Evolutionary conservation across 2,888 invertebrate genomes (phyloP).

Genomic region (Caenorhabditis auriculariae): DNA sequence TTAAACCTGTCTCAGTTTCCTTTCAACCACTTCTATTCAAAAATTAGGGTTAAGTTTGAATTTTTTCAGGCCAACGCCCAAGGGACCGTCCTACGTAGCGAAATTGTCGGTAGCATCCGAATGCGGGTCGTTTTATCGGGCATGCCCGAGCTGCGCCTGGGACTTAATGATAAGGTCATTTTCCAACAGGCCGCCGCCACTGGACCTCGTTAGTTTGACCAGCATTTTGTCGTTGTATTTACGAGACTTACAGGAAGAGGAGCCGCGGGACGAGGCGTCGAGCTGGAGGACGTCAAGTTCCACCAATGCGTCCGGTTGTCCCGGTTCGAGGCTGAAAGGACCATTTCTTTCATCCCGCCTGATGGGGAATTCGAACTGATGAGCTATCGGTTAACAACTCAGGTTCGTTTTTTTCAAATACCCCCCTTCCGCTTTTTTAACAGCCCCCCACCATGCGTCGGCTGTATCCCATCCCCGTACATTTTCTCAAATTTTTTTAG

Average conservation of each 20-base stretch:
- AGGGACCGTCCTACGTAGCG: conserved; percentile 92
- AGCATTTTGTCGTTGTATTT: neutral
- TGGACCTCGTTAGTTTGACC: conserved; percentile 16
- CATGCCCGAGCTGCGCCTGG: conserved; percentile 94
- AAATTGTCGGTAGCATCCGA: conserved; percentile 96
- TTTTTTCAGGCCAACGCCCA: conserved; percentile 79
- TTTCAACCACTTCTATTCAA: too few species aligned
- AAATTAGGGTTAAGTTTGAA: conserved; percentile 2
- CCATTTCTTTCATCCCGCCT: conserved; percentile 88
- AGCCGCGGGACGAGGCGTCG: conserved; percentile 95
- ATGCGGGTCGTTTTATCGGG: conserved; percentile 97
- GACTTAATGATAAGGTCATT: conserved; percentile 91
- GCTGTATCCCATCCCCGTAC: neutral
- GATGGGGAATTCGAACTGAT: conserved; percentile 98
- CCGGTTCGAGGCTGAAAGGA: conserved; percentile 90
- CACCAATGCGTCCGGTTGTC: conserved; percentile 90
- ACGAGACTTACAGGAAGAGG: conserved; percentile 66
- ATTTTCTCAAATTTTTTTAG: too few species aligned
- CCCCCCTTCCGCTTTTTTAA: too few species aligned
- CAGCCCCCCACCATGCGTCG: neutral
- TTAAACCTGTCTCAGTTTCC: too few species aligned
- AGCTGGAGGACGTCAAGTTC: conserved; percentile 96
- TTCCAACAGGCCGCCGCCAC: conserved; percentile 91
- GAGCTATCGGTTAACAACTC: conserved; percentile 46
- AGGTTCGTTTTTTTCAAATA: too few species aligned